A percentile compares a stretch with the other conserved stretches of the same genome.
These are phyloP conservation scores for Stenurella melanura DNA, from an alignment of 2,888 invertebrate species.

Conservation along the genomic window DNA sequence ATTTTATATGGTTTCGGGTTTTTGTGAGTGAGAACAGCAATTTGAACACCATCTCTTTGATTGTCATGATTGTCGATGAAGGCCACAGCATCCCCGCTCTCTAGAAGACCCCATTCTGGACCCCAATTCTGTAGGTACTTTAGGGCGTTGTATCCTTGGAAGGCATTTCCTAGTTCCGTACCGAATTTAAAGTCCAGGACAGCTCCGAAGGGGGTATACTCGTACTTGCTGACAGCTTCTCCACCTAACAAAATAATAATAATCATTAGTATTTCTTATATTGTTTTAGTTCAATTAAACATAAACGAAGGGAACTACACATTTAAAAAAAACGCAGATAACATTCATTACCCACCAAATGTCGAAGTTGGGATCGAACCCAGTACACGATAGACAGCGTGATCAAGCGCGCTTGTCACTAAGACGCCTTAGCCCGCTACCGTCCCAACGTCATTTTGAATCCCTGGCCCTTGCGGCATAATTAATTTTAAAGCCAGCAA, in stretches of 20 bases:
- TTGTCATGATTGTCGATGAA: slow-evolving; percentile 76
- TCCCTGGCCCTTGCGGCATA: too few relatives aligned
- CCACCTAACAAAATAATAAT: slow-evolving; percentile 48
- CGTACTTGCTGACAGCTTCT: slow-evolving; percentile 72
- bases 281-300: too few relatives aligned
- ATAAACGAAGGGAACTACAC: too few relatives aligned
- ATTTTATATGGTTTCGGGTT: slow-evolving; percentile 80
- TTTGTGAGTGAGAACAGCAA: slow-evolving; percentile 81
- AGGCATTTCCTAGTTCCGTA: slow-evolving; percentile 75
- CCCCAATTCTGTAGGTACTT: slow-evolving; percentile 81
- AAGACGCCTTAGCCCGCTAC: too few relatives aligned
- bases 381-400: too few relatives aligned
- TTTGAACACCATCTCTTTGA: slow-evolving; percentile 77
- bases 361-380: too few relatives aligned
- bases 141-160: slow-evolving; percentile 78
- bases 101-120: slow-evolving; percentile 79
- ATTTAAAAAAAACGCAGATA: too few relatives aligned
- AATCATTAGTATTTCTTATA: too few relatives aligned
- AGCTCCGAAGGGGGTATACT: slow-evolving; percentile 74
- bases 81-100: slow-evolving; percentile 64
- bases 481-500: too few relatives aligned
- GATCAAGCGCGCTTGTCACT: too few relatives aligned
- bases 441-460: too few relatives aligned
- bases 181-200: slow-evolving; percentile 88
- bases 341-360: too few relatives aligned